phyloP scores from a whole-genome alignment of 2,888 invertebrate genomes.

The Terebella lapidaria region DNA sequence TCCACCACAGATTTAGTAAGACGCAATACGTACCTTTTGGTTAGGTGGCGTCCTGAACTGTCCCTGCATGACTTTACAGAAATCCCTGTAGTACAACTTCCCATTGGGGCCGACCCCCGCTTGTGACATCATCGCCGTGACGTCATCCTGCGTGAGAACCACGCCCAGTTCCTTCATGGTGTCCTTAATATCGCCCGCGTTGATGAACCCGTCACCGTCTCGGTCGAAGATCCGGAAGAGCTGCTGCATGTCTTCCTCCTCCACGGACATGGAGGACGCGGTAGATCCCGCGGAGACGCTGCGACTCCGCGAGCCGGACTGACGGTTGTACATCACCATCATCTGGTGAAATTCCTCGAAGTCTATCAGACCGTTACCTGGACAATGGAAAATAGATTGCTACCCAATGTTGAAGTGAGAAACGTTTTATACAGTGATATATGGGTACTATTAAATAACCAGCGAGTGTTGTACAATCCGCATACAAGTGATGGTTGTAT shows the following conservation, averaged over 20 bases:
- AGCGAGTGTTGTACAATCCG: no score
- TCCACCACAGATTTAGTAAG: no score
- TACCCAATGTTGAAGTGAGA: no score
- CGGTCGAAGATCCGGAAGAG: constrained; percentile 8
- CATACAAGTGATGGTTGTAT: no score
- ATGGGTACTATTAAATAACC: no score
- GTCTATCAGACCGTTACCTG: constrained; percentile 23
- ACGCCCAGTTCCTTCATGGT: constrained; percentile 18
- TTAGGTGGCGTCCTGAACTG: neutral
- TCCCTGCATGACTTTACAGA: neutral
- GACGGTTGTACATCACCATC: constrained; percentile 10
- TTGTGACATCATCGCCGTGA: constrained; percentile 19
- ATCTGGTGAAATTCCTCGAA: constrained; percentile 21
- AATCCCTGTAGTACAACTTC: neutral
- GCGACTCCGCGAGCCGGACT: no score
- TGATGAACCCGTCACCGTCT: constrained; percentile 21
- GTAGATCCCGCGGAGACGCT: neutral
- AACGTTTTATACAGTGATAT: no score
- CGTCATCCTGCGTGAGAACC: constrained; percentile 13
- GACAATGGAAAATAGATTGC: neutral
- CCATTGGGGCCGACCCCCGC: constrained; percentile 1
- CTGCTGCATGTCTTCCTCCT: constrained; percentile 7
- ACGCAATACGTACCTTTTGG: neutral
- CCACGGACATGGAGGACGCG: neutral
- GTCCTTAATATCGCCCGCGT: constrained; percentile 14